A percentile compares a stretch with the other conserved stretches of the same genome.
Conservation (phyloP, 2,797 vertebrate genomes). For the Mormyrus proboscirostris region DNA sequence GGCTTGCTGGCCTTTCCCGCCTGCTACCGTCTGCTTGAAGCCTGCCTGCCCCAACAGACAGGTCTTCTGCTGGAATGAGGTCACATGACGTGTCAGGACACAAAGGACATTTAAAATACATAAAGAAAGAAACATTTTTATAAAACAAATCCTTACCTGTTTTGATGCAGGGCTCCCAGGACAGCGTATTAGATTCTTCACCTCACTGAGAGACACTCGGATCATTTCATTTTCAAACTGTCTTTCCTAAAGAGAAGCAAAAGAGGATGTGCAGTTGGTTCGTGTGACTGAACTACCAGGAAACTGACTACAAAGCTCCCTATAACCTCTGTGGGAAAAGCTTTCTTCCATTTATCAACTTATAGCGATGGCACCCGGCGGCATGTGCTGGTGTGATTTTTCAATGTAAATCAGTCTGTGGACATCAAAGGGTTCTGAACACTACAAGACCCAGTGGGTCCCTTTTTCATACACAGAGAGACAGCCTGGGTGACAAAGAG, state of each 20-base stretch:
- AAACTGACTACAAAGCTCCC: not conserved
- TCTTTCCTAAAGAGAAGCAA: slow-evolving; percentile 35
- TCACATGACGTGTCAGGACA: not conserved
- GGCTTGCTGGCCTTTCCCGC: not conserved
- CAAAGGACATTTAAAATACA: not conserved
- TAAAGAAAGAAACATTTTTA: not conserved
- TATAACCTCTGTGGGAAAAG: not conserved
- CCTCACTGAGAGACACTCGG: slow-evolving; percentile 47
- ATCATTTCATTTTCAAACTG: slow-evolving; percentile 40
- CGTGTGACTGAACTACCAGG: not conserved
- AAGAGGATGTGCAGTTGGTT: not conserved
- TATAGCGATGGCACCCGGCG: not conserved
- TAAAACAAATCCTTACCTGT: slow-evolving; percentile 24
- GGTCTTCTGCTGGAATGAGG: not conserved
- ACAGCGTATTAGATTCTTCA: slow-evolving; percentile 45
- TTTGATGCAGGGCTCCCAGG: slow-evolving; percentile 21
- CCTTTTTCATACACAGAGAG: not conserved
- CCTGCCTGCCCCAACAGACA: not conserved
- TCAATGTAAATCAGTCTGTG: not conserved
- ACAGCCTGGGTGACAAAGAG: not conserved
- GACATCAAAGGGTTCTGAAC: not conserved
- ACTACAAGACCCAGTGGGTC: not conserved
- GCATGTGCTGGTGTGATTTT: not conserved
- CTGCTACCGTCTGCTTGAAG: not conserved
- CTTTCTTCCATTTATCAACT: not conserved